These are phyloP conservation scores for Melanophora roralis DNA, from an alignment of 2,888 invertebrate species.

Conservation along the genomic window DNA sequence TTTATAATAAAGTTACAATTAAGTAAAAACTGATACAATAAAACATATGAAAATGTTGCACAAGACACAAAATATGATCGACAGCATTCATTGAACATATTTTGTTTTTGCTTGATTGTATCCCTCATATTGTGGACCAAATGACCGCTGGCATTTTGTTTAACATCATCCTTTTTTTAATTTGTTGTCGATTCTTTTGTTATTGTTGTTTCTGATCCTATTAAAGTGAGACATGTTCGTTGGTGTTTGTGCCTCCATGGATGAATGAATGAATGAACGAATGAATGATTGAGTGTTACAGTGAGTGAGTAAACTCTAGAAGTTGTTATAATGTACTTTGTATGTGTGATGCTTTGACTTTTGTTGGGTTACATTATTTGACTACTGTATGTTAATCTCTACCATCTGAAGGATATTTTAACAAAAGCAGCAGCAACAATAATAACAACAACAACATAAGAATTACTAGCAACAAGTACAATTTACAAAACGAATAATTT, in stretches of 20 bases:
- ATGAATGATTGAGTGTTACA: constrained; percentile 5
- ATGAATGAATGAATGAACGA: background rate
- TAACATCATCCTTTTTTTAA: constrained; percentile 22
- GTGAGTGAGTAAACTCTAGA: background rate
- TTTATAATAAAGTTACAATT: constrained; percentile 10
- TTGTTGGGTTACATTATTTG: constrained; percentile 44
- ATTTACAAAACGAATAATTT: constrained; percentile 28
- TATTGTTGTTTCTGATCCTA: constrained; percentile 22
- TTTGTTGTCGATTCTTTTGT: constrained; percentile 1
- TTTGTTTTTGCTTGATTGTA: background rate
- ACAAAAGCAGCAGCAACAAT: constrained; percentile 8
- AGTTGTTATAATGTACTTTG: background rate
- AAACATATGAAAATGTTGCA: background rate
- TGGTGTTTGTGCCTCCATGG: constrained; percentile 25
- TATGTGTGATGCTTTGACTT: constrained; percentile 12
- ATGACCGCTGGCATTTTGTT: constrained; percentile 53
- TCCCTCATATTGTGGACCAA: background rate
- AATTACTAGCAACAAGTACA: constrained; percentile 2
- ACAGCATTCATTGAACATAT: constrained; percentile 37
- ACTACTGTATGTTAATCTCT: constrained; percentile 58
- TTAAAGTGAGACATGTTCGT: constrained; percentile 52
- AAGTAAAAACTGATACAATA: constrained; percentile 10
- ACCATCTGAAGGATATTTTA: constrained; percentile 48
- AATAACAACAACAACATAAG: constrained; percentile 18
- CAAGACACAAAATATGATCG: constrained; percentile 44